These are phyloP conservation scores for Tetropium fuscum DNA, from an alignment of 2,888 invertebrate genomes.

Conservation along the genomic window DNA sequence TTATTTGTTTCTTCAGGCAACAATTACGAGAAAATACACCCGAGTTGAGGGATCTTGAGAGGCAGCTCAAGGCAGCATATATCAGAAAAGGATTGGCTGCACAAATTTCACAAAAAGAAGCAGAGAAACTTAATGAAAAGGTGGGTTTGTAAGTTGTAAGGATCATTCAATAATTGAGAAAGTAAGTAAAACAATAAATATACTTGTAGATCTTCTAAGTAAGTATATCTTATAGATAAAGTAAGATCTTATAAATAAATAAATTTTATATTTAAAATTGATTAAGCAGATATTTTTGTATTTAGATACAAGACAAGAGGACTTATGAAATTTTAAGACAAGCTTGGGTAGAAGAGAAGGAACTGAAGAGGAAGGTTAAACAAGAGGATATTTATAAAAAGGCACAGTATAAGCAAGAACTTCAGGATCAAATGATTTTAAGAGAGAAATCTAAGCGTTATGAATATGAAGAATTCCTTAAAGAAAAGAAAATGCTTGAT, in stretches of 20 bases:
- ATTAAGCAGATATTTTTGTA: conserved; percentile 2
- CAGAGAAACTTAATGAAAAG: conserved; percentile 70
- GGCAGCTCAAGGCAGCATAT: conserved; percentile 79
- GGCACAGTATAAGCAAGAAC: conserved; percentile 66
- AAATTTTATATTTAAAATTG: no score
- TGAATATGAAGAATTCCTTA: conserved; percentile 70
- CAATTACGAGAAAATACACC: conserved; percentile 72
- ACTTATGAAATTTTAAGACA: conserved; percentile 62
- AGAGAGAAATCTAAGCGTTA: conserved; percentile 68
- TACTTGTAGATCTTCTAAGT: no score
- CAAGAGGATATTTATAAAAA: conserved; percentile 61
- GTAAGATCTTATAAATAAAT: no score
- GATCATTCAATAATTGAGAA: no score
- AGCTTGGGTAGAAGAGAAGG: conserved; percentile 63
- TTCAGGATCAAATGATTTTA: conserved; percentile 72
- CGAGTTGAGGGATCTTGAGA: conserved; percentile 73
- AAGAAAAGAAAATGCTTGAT: conserved; percentile 74
- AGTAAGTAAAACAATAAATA: no score
- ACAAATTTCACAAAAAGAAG: conserved; percentile 75
- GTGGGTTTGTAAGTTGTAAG: conserved; percentile 55
- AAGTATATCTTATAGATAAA: no score
- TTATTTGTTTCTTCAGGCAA: conserved; percentile 63
- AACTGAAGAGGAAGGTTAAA: conserved; percentile 62
- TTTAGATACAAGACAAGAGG: conserved; percentile 59
- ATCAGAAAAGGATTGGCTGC: conserved; percentile 75